Conservation (phyloP, 2,797 vertebrate species). For the Myioborus melanocephalus region DNA sequence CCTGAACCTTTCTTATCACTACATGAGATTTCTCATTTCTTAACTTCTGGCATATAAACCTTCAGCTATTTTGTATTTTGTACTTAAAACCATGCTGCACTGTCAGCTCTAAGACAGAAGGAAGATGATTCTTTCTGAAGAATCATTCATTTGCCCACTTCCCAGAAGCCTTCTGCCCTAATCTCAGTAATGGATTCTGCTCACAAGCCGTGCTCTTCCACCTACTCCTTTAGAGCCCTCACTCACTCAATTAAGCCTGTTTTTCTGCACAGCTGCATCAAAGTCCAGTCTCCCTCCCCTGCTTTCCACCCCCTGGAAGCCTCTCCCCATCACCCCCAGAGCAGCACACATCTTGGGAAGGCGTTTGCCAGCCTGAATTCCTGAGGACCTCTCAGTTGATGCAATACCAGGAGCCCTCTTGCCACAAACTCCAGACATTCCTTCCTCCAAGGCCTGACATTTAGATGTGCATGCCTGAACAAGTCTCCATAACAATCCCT, state of each 20-base stretch:
- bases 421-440: constrained; percentile 25
- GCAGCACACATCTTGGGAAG: not conserved
- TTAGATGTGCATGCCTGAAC: constrained; percentile 21
- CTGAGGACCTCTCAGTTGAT: not conserved
- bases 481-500: not conserved
- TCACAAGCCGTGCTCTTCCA: not conserved
- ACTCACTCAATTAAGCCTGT: not conserved
- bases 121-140: not conserved
- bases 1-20: not conserved
- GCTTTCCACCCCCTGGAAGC: not conserved
- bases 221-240: not conserved
- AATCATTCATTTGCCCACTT: not conserved
- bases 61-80: not conserved
- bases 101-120: not conserved
- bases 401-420: not conserved
- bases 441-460: constrained; percentile 37
- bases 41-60: not conserved
- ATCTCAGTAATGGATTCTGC: not conserved
- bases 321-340: not conserved
- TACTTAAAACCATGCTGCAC: not conserved
- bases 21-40: not conserved
- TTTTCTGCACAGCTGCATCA: not conserved
- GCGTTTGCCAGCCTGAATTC: not conserved
- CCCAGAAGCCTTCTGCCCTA: not conserved
- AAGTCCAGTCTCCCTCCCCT: not conserved